Conservation (phyloP, 2,888 invertebrate genomes). For the Punctoribates punctum region DNA sequence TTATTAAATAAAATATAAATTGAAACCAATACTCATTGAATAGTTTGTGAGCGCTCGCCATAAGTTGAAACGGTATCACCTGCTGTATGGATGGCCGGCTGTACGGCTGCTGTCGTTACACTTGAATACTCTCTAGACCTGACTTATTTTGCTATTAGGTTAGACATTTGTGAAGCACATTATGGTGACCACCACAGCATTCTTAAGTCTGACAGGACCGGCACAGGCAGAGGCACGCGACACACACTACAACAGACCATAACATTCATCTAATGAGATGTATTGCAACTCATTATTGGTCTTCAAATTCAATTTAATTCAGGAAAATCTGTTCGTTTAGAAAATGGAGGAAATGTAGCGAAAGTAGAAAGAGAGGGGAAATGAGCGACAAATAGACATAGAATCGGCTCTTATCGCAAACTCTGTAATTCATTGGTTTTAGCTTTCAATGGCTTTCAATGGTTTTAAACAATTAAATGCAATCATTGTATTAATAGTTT, state of each 20-base stretch:
- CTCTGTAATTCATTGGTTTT: no score
- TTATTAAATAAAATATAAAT: conserved; percentile 24
- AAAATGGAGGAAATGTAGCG: not conserved
- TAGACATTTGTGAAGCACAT: conserved; percentile 18
- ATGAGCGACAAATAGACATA: no score
- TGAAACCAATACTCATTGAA: conserved; percentile 11
- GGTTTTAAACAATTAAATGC: no score
- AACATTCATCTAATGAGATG: not conserved
- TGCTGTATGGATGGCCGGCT: conserved; percentile 4
- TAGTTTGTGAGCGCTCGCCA: conserved; percentile 13
- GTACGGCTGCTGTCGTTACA: not conserved
- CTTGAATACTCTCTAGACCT: not conserved
- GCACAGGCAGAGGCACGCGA: not conserved
- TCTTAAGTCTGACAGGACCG: not conserved
- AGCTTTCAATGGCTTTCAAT: no score
- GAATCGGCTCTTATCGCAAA: no score
- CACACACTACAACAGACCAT: not conserved
- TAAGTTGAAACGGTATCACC: conserved; percentile 19
- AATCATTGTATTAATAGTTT: no score
- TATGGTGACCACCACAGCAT: conserved; percentile 11
- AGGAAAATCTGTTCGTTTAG: conserved; percentile 6
- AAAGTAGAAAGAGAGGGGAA: no score
- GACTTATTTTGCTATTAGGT: conserved; percentile 1
- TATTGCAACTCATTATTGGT: conserved; percentile 13
- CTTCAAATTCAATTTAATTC: not conserved